phyloP scores from a whole-genome alignment of 2,113 vertebrate genomes.

The Saccopteryx leptura region DNA sequence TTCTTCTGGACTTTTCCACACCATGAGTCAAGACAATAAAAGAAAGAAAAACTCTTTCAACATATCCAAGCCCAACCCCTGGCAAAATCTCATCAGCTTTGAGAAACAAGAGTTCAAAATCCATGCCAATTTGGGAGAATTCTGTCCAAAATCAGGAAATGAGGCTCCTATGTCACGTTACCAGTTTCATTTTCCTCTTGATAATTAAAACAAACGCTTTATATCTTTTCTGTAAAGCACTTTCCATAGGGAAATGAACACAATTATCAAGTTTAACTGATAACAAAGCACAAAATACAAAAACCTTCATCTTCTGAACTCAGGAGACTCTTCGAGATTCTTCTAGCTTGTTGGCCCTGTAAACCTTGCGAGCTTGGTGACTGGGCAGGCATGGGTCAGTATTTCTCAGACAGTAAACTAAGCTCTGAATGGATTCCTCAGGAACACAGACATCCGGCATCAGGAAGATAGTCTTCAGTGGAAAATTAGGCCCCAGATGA shows the following conservation, averaged over 20 bases:
- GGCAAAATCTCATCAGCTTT: not conserved
- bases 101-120: constrained; percentile 32
- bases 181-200: constrained; percentile 42
- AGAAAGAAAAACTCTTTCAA: constrained; percentile 48
- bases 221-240: not conserved
- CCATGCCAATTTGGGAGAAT: constrained; percentile 32
- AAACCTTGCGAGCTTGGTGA: not conserved
- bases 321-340: not conserved
- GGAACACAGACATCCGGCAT: not conserved
- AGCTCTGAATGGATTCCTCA: not conserved
- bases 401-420: constrained; percentile 7
- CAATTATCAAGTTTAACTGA: not conserved
- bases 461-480: not conserved
- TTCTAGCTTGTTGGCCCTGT: not conserved
- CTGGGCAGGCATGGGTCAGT: not conserved
- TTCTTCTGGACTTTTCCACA: constrained; percentile 48
- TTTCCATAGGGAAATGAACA: not conserved
- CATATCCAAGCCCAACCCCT: constrained; percentile 18
- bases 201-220: constrained; percentile 36
- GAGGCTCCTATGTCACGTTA: not conserved
- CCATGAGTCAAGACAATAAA: constrained; percentile 5
- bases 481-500: not conserved
- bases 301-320: not conserved
- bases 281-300: not conserved
- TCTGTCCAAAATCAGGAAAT: not conserved